Evolutionary conservation across 2,113 vertebrate species (phyloP).

Genomic region (Nematolebias whitei): DNA sequence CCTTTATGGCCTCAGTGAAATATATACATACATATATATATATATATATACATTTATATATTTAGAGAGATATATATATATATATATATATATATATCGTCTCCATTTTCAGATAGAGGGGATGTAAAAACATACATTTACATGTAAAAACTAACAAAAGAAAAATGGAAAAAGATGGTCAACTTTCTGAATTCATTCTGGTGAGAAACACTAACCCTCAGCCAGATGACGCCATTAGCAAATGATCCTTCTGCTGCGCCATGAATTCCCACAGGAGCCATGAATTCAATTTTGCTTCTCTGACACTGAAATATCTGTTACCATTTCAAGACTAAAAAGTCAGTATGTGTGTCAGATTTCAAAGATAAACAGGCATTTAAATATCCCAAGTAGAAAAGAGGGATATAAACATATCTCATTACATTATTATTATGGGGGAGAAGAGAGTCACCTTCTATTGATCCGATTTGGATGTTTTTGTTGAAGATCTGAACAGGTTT

Average conservation of each 20-base stretch:
- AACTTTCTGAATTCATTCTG: slow-evolving; percentile 2
- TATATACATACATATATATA: too few species aligned
- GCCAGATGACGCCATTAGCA: slow-evolving; percentile 63
- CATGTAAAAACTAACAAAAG: neutral
- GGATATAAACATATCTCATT: neutral
- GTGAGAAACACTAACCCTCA: slow-evolving; percentile 40
- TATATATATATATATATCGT: too few species aligned
- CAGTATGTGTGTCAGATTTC: slow-evolving; percentile 40
- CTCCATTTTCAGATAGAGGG: neutral
- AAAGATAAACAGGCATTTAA: slow-evolving; percentile 15
- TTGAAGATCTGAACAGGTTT: slow-evolving; percentile 12
- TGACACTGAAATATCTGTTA: slow-evolving; percentile 36
- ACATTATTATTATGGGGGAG: slow-evolving; percentile 1
- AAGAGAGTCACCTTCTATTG: neutral
- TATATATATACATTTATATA: too few species aligned
- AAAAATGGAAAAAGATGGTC: neutral
- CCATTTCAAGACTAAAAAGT: slow-evolving; percentile 15
- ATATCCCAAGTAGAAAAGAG: slow-evolving; percentile 1
- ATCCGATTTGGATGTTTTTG: slow-evolving; percentile 13
- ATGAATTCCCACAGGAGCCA: slow-evolving; percentile 41
- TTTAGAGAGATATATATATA: too few species aligned
- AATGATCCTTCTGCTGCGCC: slow-evolving; percentile 49
- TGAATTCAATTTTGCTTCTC: slow-evolving; percentile 40
- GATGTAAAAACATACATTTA: neutral
- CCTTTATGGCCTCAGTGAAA: slow-evolving; percentile 20